Conservation (phyloP, 2,113 vertebrate species). For the Rhabdomys dilectus region DNA sequence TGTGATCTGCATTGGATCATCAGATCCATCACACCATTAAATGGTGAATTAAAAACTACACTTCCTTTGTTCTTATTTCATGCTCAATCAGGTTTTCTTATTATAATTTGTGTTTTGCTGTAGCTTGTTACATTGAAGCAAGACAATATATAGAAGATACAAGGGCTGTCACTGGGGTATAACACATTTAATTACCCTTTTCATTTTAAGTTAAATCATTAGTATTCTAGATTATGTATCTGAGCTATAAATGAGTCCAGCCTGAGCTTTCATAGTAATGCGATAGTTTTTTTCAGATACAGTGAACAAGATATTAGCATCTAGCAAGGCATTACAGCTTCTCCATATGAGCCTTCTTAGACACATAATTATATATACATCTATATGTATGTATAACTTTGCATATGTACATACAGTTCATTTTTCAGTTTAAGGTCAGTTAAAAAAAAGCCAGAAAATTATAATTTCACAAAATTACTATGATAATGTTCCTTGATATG, state of each 20-base stretch:
- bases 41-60: conserved; percentile 53
- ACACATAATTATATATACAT: background rate
- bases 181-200: conserved; percentile 10
- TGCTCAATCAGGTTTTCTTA: conserved; percentile 63
- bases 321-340: background rate
- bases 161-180: background rate
- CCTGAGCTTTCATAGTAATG: background rate
- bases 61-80: conserved; percentile 72
- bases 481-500: fast-evolving
- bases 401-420: background rate
- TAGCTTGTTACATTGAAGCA: conserved; percentile 45
- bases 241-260: background rate
- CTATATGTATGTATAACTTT: background rate
- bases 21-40: conserved; percentile 38
- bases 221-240: background rate
- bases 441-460: background rate
- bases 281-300: too few species aligned
- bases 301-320: background rate
- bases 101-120: conserved; percentile 34
- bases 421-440: background rate
- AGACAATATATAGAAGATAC: conserved; percentile 28
- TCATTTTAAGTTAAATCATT: background rate
- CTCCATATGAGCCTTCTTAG: background rate
- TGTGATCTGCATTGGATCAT: background rate
- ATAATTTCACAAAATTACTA: background rate